Evolutionary conservation across 2,113 vertebrate species (phyloP).

Genomic region (Sitta europaea): DNA sequence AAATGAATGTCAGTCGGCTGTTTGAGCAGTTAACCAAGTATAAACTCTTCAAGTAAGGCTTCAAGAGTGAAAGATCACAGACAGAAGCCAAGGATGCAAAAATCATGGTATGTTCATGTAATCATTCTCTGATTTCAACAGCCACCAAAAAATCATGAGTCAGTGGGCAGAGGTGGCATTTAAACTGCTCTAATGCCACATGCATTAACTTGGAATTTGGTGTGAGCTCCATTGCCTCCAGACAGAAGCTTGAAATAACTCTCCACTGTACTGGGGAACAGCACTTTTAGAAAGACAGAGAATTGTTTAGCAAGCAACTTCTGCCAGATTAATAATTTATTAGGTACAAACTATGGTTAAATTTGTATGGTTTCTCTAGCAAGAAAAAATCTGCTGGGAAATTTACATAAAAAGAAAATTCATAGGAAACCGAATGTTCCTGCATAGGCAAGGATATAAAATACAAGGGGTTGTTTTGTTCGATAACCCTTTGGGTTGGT

Average conservation of each 20-base stretch:
- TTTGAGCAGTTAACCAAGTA: background rate
- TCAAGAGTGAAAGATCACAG: background rate
- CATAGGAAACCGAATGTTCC: background rate
- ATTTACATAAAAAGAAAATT: background rate
- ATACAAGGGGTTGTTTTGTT: background rate
- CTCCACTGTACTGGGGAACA: background rate
- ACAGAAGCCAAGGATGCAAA: background rate
- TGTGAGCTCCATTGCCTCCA: background rate
- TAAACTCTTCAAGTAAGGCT: background rate
- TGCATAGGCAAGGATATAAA: background rate
- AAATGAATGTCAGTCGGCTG: background rate
- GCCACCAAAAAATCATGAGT: background rate
- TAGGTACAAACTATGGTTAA: background rate
- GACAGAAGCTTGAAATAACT: background rate
- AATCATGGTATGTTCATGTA: fast-evolving
- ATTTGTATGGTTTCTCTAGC: background rate
- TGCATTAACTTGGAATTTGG: background rate
- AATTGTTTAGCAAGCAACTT: conserved; percentile 23
- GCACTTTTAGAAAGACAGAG: background rate
- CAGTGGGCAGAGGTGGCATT: background rate
- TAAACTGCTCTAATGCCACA: background rate
- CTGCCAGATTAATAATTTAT: conserved; percentile 38
- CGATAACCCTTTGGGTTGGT: background rate
- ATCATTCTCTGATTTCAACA: background rate
- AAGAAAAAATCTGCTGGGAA: background rate